Percentiles rank a stretch among this genome's conserved stretches.
Evolutionary conservation across 2,797 vertebrate genomes (phyloP).

Genomic region (Chrysocyon brachyurus): DNA sequence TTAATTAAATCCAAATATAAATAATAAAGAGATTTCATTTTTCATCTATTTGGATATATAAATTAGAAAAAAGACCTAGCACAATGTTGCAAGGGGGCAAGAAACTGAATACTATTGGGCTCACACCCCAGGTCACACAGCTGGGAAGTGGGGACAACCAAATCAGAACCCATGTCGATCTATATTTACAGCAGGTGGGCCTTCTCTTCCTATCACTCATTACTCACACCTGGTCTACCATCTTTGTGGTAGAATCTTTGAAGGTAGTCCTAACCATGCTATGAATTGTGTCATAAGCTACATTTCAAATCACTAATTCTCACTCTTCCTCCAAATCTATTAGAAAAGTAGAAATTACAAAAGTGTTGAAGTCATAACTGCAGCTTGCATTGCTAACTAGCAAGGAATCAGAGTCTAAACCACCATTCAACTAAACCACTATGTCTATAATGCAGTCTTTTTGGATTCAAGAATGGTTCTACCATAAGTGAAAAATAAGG

Average conservation of each 20-base stretch:
- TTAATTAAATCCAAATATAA: slow-evolving; percentile 36
- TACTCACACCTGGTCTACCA: neutral
- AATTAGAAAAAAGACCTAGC: neutral
- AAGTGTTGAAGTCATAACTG: neutral
- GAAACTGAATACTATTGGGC: neutral
- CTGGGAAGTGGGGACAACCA: neutral
- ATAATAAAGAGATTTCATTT: neutral
- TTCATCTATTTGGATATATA: neutral
- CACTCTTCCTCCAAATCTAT: neutral
- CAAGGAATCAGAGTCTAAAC: neutral
- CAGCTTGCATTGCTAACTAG: neutral
- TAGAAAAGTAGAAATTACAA: neutral
- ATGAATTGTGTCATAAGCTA: neutral
- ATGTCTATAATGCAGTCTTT: neutral
- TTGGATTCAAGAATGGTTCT: neutral
- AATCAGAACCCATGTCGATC: neutral
- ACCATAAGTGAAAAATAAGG: neutral
- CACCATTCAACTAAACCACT: neutral
- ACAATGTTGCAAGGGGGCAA: neutral
- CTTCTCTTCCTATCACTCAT: neutral
- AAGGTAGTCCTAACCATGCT: neutral
- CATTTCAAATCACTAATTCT: neutral
- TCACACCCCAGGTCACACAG: neutral
- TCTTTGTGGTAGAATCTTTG: neutral
- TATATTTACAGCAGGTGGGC: neutral